Evolutionary conservation across 1,140 invertebrate species (phyloP), one percentile per base, ranked within the genome.

Genomic region (Drosophila kurseongensis): DNA sequence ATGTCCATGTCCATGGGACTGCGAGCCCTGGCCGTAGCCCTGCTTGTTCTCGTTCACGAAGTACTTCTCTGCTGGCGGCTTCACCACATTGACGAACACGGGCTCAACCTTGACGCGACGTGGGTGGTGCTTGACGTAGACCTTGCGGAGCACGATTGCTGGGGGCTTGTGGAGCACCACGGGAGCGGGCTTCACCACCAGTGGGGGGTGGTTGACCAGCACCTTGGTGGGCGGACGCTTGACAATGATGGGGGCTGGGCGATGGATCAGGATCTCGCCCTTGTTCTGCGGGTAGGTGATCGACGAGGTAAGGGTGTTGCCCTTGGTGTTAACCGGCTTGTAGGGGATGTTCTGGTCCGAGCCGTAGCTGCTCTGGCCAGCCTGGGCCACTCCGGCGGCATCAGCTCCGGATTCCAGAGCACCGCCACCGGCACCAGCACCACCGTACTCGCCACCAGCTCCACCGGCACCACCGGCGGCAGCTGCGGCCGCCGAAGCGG

Each of bases 31-130:
- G 23, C 89, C 82, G 62, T 83, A 76, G 47, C 80, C 80, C 58
- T 91, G 90, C 65, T 91, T 86, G 56, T 91, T 91, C 80, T 91
- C 90, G 42, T 91, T 91, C 40, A 91, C 90, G 36, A 91, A 91
- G 51, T 91, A 91, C 56, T 91, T 91, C 75, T 91, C 90, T 91
- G 90, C 90, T 89, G 90, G 90, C 14, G 91, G 91, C 71, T 92
- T 92, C 16, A 92, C 90, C 78, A 92, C 90, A 10, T 92, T 92
- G 35, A 92, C 91, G 65, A 92, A 92, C n/a, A 92, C 91, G 27
- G 91, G 91, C 73, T 92, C 91, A 13, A 92, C 91, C 78, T 91
- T 92, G 14, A 92, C 91, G 78, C 91, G 91, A 59, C 90, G 91
- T 73, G 91, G 91, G 44, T 92, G 88, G 74, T 91, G 91, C 73